phyloP scores from a whole-genome alignment of 2,888 invertebrate species.

The Anthrax anthrax region DNA sequence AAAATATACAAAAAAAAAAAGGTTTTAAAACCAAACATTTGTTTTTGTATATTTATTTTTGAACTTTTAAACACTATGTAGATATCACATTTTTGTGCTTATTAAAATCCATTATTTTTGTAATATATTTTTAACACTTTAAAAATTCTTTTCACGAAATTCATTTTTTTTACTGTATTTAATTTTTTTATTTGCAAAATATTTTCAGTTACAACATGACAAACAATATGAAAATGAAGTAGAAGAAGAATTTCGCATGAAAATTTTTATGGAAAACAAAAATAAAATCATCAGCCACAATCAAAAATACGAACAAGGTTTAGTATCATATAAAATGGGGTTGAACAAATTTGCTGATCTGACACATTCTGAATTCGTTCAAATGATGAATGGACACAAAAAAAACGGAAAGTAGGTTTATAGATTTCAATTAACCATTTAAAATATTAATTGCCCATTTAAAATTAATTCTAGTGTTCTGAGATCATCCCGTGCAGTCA shows the following conservation, averaged over 20 bases:
- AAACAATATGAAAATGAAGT: conserved; percentile 53
- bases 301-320: conserved; percentile 50
- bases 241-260: conserved; percentile 74
- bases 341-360: conserved; percentile 79
- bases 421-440: not conserved
- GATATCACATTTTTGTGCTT: too few relatives aligned
- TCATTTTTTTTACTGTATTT: too few relatives aligned
- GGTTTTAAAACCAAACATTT: too few relatives aligned
- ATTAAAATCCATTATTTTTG: too few relatives aligned
- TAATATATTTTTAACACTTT: too few relatives aligned
- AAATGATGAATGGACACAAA: conserved; percentile 50
- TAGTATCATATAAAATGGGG: conserved; percentile 49
- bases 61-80: too few relatives aligned
- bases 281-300: conserved; percentile 76
- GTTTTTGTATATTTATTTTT: too few relatives aligned
- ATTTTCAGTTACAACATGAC: conserved; percentile 35
- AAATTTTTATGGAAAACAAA: conserved; percentile 80
- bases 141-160: too few relatives aligned
- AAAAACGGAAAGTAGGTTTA: not conserved
- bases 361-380: conserved; percentile 68
- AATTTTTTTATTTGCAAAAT: too few relatives aligned
- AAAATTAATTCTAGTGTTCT: not conserved
- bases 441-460: conserved; percentile 15
- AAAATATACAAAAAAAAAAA: too few relatives aligned
- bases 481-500: conserved; percentile 15